These are phyloP conservation scores for Corvus cornix DNA, from an alignment of 2,113 vertebrate species.

Conservation along the genomic window DNA sequence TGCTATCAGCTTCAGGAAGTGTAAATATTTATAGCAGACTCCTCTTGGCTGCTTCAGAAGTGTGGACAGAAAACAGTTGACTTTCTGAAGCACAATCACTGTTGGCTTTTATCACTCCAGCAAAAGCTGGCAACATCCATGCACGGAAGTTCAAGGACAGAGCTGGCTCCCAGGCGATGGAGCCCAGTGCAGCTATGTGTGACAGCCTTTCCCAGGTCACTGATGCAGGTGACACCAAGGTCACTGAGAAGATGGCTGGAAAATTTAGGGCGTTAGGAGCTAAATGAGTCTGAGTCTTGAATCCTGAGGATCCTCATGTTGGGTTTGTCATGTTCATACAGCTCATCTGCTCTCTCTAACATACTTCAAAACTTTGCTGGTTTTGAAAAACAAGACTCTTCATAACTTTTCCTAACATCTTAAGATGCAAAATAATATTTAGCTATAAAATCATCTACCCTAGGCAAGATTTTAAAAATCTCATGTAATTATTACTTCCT, in stretches of 20 bases:
- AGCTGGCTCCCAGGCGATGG: neutral
- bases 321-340: neutral
- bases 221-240: neutral
- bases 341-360: neutral
- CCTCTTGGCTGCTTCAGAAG: neutral
- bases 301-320: neutral
- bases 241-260: neutral
- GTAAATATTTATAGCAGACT: neutral
- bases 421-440: neutral
- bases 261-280: neutral
- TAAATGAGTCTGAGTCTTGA: neutral
- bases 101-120: neutral
- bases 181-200: fast-evolving
- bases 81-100: neutral
- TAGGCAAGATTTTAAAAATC: neutral
- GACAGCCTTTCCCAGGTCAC: neutral
- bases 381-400: neutral
- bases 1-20: neutral
- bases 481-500: neutral
- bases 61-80: neutral
- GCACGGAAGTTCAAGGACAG: neutral
- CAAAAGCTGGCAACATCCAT: neutral
- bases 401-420: neutral
- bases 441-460: neutral
- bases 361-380: neutral